These are phyloP conservation scores for Aix galericulata DNA, from an alignment of 2,113 vertebrate genomes.

Conservation along the genomic window DNA sequence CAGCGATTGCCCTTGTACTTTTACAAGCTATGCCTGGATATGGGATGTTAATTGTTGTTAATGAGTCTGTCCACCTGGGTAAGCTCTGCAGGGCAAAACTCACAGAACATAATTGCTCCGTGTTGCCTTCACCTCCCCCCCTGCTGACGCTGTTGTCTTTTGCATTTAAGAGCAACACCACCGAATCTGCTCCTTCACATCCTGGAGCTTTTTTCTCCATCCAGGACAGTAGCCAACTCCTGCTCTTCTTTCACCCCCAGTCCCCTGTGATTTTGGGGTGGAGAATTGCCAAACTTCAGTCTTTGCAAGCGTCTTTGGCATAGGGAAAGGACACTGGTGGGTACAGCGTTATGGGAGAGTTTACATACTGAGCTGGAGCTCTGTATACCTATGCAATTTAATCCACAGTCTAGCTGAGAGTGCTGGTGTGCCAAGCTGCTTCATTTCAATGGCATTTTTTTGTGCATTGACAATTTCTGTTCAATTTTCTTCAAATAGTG, in stretches of 20 bases:
- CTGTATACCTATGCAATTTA: neutral
- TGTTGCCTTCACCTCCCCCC: neutral
- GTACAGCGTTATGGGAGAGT: accelerated
- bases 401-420: neutral
- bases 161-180: neutral
- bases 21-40: conserved; percentile 43
- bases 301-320: neutral
- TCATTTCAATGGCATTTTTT: neutral
- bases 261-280: neutral
- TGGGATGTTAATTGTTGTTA: conserved; percentile 58
- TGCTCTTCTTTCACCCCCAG: neutral
- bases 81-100: conserved; percentile 20
- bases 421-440: neutral
- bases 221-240: neutral
- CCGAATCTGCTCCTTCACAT: neutral
- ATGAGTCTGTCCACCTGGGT: conserved; percentile 36
- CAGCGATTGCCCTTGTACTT: conserved; percentile 5
- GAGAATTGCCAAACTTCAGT: neutral
- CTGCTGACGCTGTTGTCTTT: neutral
- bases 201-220: neutral
- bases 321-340: neutral
- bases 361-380: neutral
- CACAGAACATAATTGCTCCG: neutral
- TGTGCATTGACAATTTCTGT: neutral
- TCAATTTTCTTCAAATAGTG: neutral